Evolutionary conservation across 53 echinoderm and acorn worm genomes (phyloP), one percentile per base, ranked within the genome.

Genomic region (Temnopleurus reevesii): DNA sequence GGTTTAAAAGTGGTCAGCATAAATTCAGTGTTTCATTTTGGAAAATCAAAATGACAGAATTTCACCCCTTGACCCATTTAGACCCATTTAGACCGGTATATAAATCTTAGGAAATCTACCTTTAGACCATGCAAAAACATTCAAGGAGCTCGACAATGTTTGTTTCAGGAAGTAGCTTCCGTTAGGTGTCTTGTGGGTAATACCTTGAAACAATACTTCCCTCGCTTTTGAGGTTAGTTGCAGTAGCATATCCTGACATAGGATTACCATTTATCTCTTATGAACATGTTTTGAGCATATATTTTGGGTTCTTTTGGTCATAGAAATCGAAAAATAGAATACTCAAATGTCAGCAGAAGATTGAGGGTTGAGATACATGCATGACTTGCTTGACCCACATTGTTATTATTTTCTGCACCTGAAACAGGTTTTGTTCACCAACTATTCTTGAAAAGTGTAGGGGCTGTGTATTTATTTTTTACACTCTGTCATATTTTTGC

Each of bases 101-200:
- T n/a, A 38, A 71, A 71, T 71, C 71, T 71, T 36, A 41, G 71
- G 71, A 71, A 71, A 71, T 71, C 71, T 36, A 13, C 71, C 9
- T 23, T 5, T 19, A 71, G 21, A 71, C 71, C 41, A 36, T 27
- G 41, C n/a, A 41, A 41, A 71, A 71, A 71, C 71, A 71, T 31
- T 0, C 41, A 41, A 71, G 71, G 9, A 71, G 71, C 71, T 41
- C n/a, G 3, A 17, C 4, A 63, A 33, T 15, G 15, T 63, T 41
- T 1, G 41, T 0, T 1, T 38, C 8, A 71, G 71, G 71, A 71
- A 71, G 71, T 41, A 38, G 71, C 36, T 71, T 71, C 71, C 71
- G 71, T 71, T 71, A 15, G 71, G 71, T 71, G 71, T 71, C 71
- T 71, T 71, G 41, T 71, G 71, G 71, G 71, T 71, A 71, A 41